Conservation (phyloP, 2,113 vertebrate species). For the Dipodomys spectabilis region DNA sequence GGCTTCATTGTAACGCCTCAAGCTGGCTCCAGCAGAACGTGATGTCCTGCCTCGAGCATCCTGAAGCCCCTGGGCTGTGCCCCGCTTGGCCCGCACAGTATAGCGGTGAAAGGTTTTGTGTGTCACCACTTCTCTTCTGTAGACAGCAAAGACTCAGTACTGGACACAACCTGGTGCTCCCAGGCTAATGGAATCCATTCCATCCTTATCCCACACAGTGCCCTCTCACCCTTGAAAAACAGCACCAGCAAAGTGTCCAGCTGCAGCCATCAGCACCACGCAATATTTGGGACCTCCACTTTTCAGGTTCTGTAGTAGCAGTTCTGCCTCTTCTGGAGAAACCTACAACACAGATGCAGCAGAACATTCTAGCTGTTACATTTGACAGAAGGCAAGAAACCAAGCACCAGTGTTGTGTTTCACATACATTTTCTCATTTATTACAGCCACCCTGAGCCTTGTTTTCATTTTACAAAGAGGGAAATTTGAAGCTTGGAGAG, state of each 20-base stretch:
- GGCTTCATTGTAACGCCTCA: conserved; percentile 95
- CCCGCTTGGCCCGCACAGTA: conserved; percentile 94
- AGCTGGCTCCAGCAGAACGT: conserved; percentile 93
- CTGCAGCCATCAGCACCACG: conserved; percentile 95
- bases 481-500: background rate
- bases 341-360: conserved; percentile 60
- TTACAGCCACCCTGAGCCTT: background rate
- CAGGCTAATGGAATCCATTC: background rate
- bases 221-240: conserved; percentile 93
- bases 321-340: conserved; percentile 76
- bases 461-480: conserved; percentile 32
- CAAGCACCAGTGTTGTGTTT: background rate
- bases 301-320: conserved; percentile 85
- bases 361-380: conserved; percentile 16
- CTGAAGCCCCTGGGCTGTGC: conserved; percentile 91
- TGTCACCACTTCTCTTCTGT: conserved; percentile 90
- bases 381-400: background rate
- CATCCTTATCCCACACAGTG: background rate
- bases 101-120: conserved; percentile 99
- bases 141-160: conserved; percentile 64
- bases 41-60: conserved; percentile 91
- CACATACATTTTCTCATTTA: background rate
- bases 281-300: conserved; percentile 83
- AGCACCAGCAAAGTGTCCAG: conserved; percentile 97
- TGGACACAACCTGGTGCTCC: background rate